These are phyloP conservation scores for Enteromius fasciolatus DNA, from an alignment of 2,797 vertebrate species.

Conservation along the genomic window DNA sequence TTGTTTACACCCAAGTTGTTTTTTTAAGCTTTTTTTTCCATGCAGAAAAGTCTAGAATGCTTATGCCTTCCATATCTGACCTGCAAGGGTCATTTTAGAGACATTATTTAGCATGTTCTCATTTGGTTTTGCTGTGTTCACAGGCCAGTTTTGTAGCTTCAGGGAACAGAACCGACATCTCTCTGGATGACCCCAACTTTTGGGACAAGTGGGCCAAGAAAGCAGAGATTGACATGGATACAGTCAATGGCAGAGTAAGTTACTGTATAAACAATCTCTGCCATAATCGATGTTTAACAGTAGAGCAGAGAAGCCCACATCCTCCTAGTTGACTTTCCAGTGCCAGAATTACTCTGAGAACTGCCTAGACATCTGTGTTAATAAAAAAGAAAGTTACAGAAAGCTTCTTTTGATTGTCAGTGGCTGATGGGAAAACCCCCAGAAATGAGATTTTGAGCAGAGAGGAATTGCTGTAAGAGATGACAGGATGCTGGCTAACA, in stretches of 20 bases:
- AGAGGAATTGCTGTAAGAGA: background rate
- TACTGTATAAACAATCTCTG: background rate
- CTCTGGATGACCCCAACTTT: conserved; percentile 98
- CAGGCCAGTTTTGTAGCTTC: conserved; percentile 99
- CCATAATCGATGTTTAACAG: background rate
- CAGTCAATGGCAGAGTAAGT: conserved; percentile 95
- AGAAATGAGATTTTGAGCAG: background rate
- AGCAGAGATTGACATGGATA: conserved; percentile 94
- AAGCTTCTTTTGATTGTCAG: conserved; percentile 3
- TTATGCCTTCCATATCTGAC: background rate
- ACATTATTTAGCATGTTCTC: background rate
- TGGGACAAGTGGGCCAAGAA: conserved; percentile 99
- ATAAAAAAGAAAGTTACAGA: background rate
- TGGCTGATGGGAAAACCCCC: conserved; percentile 28
- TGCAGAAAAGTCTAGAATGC: too few relatives aligned
- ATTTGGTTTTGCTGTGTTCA: conserved; percentile 58
- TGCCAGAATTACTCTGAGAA: conserved; percentile 1
- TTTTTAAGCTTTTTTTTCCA: too few relatives aligned
- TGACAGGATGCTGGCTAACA: conserved; percentile 15
- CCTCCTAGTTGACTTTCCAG: background rate
- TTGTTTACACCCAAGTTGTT: too few relatives aligned
- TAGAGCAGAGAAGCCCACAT: background rate
- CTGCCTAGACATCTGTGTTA: background rate
- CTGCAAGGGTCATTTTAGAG: background rate
- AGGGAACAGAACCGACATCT: conserved; percentile 97